Evolutionary conservation across 2,888 invertebrate genomes (phyloP).

Genomic region (Leucania comma): DNA sequence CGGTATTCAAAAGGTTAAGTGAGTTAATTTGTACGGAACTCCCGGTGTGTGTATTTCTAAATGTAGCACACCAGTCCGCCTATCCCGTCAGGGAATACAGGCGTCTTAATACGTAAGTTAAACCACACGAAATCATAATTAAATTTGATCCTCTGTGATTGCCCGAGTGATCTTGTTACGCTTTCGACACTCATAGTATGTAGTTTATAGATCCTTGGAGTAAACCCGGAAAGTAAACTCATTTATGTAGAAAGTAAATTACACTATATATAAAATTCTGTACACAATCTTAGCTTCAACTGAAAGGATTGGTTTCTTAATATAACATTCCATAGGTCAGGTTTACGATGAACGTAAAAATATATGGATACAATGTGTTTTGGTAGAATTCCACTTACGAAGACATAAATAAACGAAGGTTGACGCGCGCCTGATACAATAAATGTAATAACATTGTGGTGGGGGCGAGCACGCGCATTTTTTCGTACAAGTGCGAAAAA

Average conservation of each 20-base stretch:
- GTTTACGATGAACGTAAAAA: slow-evolving; percentile 19
- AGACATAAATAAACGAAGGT: no score
- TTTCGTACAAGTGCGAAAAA: no score
- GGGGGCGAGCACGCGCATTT: no score
- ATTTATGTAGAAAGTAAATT: slow-evolving; percentile 22
- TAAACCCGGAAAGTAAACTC: background rate
- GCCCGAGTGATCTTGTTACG: background rate
- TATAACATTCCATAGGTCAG: background rate
- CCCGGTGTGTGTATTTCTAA: no score
- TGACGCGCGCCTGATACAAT: no score
- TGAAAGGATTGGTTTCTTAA: slow-evolving; percentile 35
- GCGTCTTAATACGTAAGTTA: background rate
- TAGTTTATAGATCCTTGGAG: slow-evolving; percentile 10
- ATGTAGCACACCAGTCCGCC: background rate
- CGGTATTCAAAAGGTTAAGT: no score
- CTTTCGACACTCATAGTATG: background rate
- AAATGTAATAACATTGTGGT: no score
- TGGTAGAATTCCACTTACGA: no score
- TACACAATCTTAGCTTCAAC: background rate
- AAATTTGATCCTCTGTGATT: slow-evolving; percentile 11
- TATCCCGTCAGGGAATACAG: no score
- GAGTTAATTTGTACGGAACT: no score
- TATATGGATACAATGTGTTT: slow-evolving; percentile 6
- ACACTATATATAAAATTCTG: slow-evolving; percentile 27
- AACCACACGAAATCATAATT: background rate